These are phyloP conservation scores for Platyrinchus mystaceus DNA, from an alignment of 2,797 vertebrate species.

Conservation along the genomic window DNA sequence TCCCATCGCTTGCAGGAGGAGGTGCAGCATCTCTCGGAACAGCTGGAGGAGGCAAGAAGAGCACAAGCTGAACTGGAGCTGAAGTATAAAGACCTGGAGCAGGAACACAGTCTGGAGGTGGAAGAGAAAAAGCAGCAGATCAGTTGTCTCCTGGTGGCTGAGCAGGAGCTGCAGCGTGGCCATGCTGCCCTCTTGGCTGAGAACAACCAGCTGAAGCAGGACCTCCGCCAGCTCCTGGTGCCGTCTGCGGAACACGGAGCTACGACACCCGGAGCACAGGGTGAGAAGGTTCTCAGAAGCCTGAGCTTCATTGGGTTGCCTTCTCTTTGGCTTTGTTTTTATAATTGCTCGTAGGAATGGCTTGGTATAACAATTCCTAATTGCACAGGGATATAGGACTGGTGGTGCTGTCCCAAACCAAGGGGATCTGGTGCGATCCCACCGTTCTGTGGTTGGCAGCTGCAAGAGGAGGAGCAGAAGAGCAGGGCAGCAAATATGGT, in stretches of 20 bases:
- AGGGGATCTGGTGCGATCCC: fast-evolving
- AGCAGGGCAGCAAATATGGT: not conserved
- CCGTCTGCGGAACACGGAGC: not conserved
- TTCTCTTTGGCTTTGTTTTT: not conserved
- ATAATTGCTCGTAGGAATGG: not conserved
- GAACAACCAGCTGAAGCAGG: constrained; percentile 75
- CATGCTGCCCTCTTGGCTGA: constrained; percentile 40
- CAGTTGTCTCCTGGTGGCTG: constrained; percentile 3
- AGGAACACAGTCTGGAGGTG: constrained; percentile 37
- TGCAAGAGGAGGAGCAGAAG: not conserved
- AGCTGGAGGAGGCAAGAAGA: constrained; percentile 63
- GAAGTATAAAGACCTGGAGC: constrained; percentile 42
- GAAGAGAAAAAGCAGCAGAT: constrained; percentile 59
- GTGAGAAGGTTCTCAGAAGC: constrained; percentile 38
- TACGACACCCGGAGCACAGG: not conserved
- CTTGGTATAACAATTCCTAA: not conserved
- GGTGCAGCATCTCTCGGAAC: constrained; percentile 26
- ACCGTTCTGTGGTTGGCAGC: not conserved
- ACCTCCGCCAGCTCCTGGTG: constrained; percentile 42
- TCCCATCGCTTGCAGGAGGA: constrained; percentile 64
- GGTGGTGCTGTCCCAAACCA: not conserved
- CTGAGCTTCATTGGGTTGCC: not conserved
- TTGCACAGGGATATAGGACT: not conserved
- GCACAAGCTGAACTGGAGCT: constrained; percentile 28
- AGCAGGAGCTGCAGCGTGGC: constrained; percentile 26